phyloP scores from a whole-genome alignment of 2,797 vertebrate species.

The Calcarius lapponicus region DNA sequence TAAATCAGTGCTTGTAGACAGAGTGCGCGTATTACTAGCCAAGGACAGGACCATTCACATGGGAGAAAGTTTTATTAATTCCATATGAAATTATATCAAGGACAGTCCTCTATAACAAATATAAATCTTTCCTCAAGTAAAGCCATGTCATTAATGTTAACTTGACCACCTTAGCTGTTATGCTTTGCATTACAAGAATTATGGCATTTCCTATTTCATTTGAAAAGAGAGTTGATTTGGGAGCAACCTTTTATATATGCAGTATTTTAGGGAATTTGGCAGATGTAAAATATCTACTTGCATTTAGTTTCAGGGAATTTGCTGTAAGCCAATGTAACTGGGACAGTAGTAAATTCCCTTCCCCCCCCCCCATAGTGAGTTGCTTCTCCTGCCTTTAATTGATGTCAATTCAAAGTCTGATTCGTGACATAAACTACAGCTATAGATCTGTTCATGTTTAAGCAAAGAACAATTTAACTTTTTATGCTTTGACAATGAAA shows the following conservation, averaged over 20 bases:
- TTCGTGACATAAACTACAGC: neutral
- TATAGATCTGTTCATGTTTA: neutral
- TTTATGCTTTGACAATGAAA: neutral
- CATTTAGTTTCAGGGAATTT: neutral
- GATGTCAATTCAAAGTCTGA: neutral
- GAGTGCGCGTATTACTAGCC: neutral
- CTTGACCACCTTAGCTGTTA: neutral
- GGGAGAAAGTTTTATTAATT: neutral
- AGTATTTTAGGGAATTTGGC: neutral
- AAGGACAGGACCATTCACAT: neutral
- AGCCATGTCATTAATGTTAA: neutral
- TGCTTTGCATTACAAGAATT: neutral
- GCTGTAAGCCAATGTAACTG: neutral
- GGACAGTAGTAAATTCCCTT: neutral
- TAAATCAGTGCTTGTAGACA: neutral
- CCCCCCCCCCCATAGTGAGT: fast-evolving
- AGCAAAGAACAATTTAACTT: neutral
- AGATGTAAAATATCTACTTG: neutral
- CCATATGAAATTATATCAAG: neutral
- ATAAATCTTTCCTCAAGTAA: neutral
- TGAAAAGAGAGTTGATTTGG: neutral
- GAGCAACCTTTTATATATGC: neutral
- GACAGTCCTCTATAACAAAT: neutral
- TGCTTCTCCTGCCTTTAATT: neutral
- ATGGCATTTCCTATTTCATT: neutral